These are phyloP conservation scores for Drosophila atripex DNA, from an alignment of 2,888 invertebrate genomes.

Conservation along the genomic window DNA sequence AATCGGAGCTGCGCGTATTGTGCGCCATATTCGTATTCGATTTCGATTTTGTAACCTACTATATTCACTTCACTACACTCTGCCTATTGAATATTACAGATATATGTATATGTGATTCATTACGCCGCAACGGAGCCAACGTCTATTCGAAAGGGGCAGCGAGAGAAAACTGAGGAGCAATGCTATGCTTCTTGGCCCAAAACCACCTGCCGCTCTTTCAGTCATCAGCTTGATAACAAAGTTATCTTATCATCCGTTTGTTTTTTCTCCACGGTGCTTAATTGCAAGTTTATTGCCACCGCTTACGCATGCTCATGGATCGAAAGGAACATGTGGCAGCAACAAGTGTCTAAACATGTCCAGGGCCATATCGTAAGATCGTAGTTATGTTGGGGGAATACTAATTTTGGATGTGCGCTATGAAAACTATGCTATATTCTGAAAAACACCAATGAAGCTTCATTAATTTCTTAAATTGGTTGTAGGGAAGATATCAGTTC, in stretches of 20 bases:
- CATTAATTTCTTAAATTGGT: too few species aligned
- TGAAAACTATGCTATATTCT: too few species aligned
- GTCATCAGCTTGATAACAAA: slow-evolving; percentile 45
- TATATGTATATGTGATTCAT: slow-evolving; percentile 24
- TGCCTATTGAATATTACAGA: slow-evolving; percentile 17
- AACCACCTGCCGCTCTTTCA: slow-evolving; percentile 15
- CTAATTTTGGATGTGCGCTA: too few species aligned
- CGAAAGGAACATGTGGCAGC: slow-evolving; percentile 15
- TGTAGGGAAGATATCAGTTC: too few species aligned
- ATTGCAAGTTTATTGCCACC: slow-evolving; percentile 37
- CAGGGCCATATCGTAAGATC: neutral
- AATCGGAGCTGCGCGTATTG: slow-evolving; percentile 68
- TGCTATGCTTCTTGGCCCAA: slow-evolving; percentile 6
- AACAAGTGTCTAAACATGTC: slow-evolving; percentile 21
- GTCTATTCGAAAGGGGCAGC: slow-evolving; percentile 64
- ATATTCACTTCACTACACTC: slow-evolving; percentile 15
- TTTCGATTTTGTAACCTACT: neutral
- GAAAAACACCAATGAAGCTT: too few species aligned
- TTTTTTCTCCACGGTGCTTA: slow-evolving; percentile 10
- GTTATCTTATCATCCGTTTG: slow-evolving; percentile 64
- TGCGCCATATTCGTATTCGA: slow-evolving; percentile 60
- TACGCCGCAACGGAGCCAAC: slow-evolving; percentile 30
- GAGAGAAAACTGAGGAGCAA: slow-evolving; percentile 44
- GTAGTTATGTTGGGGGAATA: neutral
- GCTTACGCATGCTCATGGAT: slow-evolving; percentile 26